A percentile compares a stretch with the other conserved stretches of the same genome.
Conservation (phyloP, 2,797 vertebrate species). For the Hoplostethus atlanticus region DNA sequence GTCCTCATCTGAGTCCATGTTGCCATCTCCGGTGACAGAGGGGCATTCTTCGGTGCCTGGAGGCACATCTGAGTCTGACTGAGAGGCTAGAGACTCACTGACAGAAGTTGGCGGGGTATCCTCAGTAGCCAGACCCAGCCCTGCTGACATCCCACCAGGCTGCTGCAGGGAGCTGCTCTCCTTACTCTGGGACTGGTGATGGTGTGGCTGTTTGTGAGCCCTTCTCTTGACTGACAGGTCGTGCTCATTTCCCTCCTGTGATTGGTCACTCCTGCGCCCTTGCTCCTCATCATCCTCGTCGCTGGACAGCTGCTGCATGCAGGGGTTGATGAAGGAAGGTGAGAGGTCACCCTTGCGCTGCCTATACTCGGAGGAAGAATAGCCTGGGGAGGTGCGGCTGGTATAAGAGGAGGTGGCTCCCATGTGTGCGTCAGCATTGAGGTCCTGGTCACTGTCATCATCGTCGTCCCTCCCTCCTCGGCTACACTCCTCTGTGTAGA, state of each 20-base stretch:
- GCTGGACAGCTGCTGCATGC: slow-evolving; percentile 87
- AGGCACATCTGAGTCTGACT: slow-evolving; percentile 94
- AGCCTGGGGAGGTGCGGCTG: slow-evolving; percentile 81
- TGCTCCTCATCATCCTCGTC: slow-evolving; percentile 91
- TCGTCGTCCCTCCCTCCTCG: slow-evolving; percentile 68
- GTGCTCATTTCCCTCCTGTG: slow-evolving; percentile 79
- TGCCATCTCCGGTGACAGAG: slow-evolving; percentile 91
- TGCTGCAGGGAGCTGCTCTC: slow-evolving; percentile 77
- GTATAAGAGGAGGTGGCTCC: slow-evolving; percentile 78
- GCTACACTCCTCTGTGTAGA: slow-evolving; percentile 79
- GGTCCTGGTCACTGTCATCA: slow-evolving; percentile 76
- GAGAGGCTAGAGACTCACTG: slow-evolving; percentile 94
- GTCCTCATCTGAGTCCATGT: slow-evolving; percentile 96
- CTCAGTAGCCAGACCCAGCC: slow-evolving; percentile 83
- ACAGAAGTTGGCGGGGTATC: slow-evolving; percentile 97
- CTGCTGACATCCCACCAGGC: slow-evolving; percentile 80
- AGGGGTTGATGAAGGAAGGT: slow-evolving; percentile 96
- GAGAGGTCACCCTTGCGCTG: slow-evolving; percentile 92
- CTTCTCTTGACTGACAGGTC: slow-evolving; percentile 88
- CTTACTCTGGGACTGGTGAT: slow-evolving; percentile 63
- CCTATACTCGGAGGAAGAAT: slow-evolving; percentile 88
- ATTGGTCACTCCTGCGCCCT: slow-evolving; percentile 83
- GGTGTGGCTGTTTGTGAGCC: slow-evolving; percentile 76
- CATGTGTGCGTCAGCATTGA: slow-evolving; percentile 53
- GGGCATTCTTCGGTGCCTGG: slow-evolving; percentile 95